These are phyloP conservation scores for Chironomus tentans DNA, from an alignment of 2,888 invertebrate species.

Conservation along the genomic window DNA sequence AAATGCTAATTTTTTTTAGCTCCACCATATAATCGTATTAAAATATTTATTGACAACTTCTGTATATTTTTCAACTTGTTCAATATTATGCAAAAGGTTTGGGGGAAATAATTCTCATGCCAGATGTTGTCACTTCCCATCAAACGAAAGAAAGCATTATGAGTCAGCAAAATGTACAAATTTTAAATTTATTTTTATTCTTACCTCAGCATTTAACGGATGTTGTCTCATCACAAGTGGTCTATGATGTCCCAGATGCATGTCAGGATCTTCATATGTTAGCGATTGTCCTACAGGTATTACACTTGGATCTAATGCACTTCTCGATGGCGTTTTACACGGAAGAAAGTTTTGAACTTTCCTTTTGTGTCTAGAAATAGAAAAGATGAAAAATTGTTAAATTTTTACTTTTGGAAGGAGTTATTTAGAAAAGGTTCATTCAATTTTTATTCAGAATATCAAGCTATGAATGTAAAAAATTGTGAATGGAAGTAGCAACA, in stretches of 20 bases:
- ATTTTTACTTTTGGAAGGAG: background rate
- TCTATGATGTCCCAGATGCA: constrained; percentile 48
- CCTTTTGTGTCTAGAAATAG: constrained; percentile 66
- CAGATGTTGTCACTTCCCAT: background rate
- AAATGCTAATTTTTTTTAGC: background rate
- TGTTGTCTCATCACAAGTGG: constrained; percentile 43
- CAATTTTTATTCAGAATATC: background rate
- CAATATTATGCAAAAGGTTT: background rate
- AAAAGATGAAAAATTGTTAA: constrained; percentile 13
- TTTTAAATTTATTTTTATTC: background rate
- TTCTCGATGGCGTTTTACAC: constrained; percentile 63
- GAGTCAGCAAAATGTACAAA: background rate
- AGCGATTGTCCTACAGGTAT: constrained; percentile 48
- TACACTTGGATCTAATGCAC: constrained; percentile 38
- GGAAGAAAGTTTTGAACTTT: constrained; percentile 79
- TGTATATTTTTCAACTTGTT: background rate
- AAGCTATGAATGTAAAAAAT: background rate
- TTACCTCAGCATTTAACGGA: constrained; percentile 15
- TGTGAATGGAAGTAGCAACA: background rate
- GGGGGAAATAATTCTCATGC: background rate
- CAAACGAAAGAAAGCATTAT: background rate
- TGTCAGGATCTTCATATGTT: constrained; percentile 68
- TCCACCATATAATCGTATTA: background rate
- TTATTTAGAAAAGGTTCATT: background rate
- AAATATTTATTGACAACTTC: background rate